Evolutionary conservation across 2,113 vertebrate species (phyloP), one percentile per base, ranked within the genome.

Genomic region (Cricetomys ansorgei): DNA sequence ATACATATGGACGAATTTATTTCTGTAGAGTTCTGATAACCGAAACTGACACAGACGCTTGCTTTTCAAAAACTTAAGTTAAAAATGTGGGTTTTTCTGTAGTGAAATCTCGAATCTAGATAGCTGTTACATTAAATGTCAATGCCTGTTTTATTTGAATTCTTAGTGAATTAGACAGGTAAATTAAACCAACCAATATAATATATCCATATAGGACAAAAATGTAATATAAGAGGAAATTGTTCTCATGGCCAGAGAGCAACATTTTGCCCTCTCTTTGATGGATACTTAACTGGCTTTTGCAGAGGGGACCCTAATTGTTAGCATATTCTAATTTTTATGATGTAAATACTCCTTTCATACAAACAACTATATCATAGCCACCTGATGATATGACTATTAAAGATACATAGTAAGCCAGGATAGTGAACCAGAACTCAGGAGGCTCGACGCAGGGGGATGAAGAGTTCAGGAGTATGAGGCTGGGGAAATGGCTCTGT

Each of bases 21-120:
- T 88, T 91, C 31, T n/a, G 89, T 88, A 85, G 86, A 70, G 29
- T 45, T 67, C 50, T 64, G 83, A 37, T 80, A 43, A 86, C 62
- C 69, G 86, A 76, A 96, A 94, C 62, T 29, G 15, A 57, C 37
- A 7, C 15, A 23, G 53, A 57, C 85, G 34, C n/a, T 94, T 87
- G 21, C 72, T 79, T 80, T 92, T 69, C 70, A 45, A 92, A 81
- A 96, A 81, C 48, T 94, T 37, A 77, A 87, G 29, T 67, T 84
- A 57, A 84, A 95, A 76, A 65, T 89, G 55, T 67, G 17, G n/a
- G 67, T 92, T 92, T 65, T 87, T 40, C 55, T 9, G 7, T 37
- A 72, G 0, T 77, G 62, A 92, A 88, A 62, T 94, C 31, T 85
- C 90, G 40, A 87, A 80, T 62, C 92, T 92, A 45, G 50, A 57